Percentiles rank a stretch among this genome's conserved stretches.
Evolutionary conservation across 2,888 invertebrate species (phyloP).

Genomic region (Sarcophaga subvicina): DNA sequence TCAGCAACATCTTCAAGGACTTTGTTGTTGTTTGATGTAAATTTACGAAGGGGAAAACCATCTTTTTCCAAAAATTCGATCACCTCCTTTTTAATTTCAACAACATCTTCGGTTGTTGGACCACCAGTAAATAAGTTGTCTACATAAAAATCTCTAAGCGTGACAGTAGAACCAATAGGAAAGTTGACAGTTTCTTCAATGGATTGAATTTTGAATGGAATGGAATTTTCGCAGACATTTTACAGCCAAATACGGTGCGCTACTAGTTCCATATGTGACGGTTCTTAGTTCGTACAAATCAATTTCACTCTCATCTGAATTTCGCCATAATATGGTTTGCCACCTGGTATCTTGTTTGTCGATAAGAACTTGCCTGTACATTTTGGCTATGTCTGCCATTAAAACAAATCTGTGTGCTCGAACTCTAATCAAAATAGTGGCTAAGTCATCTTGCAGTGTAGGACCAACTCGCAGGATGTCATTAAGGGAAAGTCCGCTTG

Average conservation of each 20-base stretch:
- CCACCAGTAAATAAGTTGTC: constrained; percentile 68
- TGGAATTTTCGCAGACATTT: constrained; percentile 28
- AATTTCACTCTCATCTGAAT: too few species aligned
- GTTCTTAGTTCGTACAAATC: too few species aligned
- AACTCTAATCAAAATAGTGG: constrained; percentile 53
- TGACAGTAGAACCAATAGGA: constrained; percentile 61
- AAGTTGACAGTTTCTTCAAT: neutral
- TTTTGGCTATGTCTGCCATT: constrained; percentile 55
- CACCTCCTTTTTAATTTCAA: constrained; percentile 51
- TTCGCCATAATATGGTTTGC: constrained; percentile 50
- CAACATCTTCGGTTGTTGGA: constrained; percentile 43
- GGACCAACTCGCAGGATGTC: constrained; percentile 48
- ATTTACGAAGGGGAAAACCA: constrained; percentile 66
- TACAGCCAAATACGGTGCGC: neutral
- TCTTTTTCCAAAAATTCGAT: constrained; percentile 35
- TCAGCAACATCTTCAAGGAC: constrained; percentile 39
- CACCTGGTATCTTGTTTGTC: constrained; percentile 23
- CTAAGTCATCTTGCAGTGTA: constrained; percentile 55
- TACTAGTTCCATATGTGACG: neutral
- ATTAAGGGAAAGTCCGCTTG: constrained; percentile 40
- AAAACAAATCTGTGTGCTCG: constrained; percentile 46
- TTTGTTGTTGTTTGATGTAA: constrained; percentile 48
- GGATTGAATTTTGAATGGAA: too few species aligned
- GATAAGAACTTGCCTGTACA: constrained; percentile 52
- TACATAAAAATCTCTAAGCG: constrained; percentile 68